phyloP scores from a whole-genome alignment of 2,888 invertebrate species.

The Bhutanitis thaidina region DNA sequence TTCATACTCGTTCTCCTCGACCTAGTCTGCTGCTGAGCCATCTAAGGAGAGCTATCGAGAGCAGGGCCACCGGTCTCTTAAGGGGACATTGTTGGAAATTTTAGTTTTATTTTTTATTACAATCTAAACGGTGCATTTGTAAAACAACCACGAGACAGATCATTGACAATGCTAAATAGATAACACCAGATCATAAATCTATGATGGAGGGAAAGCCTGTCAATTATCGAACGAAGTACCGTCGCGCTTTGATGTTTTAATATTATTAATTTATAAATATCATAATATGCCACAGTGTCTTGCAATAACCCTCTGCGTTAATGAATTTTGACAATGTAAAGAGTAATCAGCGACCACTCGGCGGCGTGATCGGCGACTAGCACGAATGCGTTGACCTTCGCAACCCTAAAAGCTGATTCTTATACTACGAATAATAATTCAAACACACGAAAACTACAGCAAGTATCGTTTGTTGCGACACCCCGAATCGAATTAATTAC shows the following conservation, averaged over 20 bases:
- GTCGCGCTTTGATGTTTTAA: no score
- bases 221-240: background rate
- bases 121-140: conserved; percentile 15
- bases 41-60: conserved; percentile 78
- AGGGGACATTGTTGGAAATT: conserved; percentile 59
- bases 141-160: background rate
- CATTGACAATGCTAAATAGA: background rate
- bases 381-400: conserved; percentile 23
- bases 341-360: no score
- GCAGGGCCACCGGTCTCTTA: conserved; percentile 73
- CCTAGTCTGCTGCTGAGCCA: conserved; percentile 76
- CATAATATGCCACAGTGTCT: no score
- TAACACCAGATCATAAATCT: background rate
- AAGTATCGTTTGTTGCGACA: conserved; percentile 71
- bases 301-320: no score
- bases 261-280: no score
- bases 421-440: conserved; percentile 32
- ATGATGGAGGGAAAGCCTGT: background rate
- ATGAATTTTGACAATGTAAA: no score
- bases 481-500: conserved; percentile 77
- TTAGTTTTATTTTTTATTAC: conserved; percentile 36
- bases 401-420: conserved; percentile 27
- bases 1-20: conserved; percentile 75
- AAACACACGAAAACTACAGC: conserved; percentile 57
- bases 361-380: background rate